phyloP scores from a whole-genome alignment of 1,140 invertebrate species.

The Oryzaephilus surinamensis region DNA sequence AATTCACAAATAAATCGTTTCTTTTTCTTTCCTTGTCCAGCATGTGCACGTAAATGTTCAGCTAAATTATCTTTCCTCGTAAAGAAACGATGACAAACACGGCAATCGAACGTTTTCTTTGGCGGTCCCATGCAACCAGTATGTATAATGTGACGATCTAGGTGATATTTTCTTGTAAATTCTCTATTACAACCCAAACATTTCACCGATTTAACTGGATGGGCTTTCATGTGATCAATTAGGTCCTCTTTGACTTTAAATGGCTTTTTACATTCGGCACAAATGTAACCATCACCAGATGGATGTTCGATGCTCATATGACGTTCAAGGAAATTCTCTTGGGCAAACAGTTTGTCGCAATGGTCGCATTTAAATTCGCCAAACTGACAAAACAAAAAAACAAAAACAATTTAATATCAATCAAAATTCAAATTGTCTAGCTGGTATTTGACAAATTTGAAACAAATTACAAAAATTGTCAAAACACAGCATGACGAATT shows the following conservation, averaged over 20 bases:
- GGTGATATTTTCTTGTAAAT: slow-evolving; percentile 65
- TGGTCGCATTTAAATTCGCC: slow-evolving; percentile 41
- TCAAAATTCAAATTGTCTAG: slow-evolving; percentile 5
- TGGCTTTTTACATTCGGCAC: slow-evolving; percentile 25
- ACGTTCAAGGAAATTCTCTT: slow-evolving; percentile 60
- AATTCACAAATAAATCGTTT: slow-evolving; percentile 52
- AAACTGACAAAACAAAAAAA: slow-evolving; percentile 31
- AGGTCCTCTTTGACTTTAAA: slow-evolving; percentile 19
- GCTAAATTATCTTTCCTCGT: slow-evolving; percentile 66
- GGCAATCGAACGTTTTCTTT: slow-evolving; percentile 46
- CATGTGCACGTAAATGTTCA: slow-evolving; percentile 62
- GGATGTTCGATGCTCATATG: slow-evolving; percentile 44
- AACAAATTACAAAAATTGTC: no score
- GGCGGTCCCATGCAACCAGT: slow-evolving; percentile 58
- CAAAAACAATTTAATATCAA: slow-evolving; percentile 13
- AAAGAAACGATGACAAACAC: slow-evolving; percentile 61
- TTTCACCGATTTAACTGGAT: slow-evolving; percentile 38
- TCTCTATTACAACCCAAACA: slow-evolving; percentile 51
- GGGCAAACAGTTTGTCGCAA: slow-evolving; percentile 54
- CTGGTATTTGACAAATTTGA: no score
- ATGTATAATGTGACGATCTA: slow-evolving; percentile 62
- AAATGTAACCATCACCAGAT: slow-evolving; percentile 28
- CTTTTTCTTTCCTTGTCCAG: slow-evolving; percentile 52
- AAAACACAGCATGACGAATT: no score
- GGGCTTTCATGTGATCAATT: slow-evolving; percentile 27